These are phyloP conservation scores for Automeris io DNA, from an alignment of 2,888 invertebrate genomes.

Conservation along the genomic window DNA sequence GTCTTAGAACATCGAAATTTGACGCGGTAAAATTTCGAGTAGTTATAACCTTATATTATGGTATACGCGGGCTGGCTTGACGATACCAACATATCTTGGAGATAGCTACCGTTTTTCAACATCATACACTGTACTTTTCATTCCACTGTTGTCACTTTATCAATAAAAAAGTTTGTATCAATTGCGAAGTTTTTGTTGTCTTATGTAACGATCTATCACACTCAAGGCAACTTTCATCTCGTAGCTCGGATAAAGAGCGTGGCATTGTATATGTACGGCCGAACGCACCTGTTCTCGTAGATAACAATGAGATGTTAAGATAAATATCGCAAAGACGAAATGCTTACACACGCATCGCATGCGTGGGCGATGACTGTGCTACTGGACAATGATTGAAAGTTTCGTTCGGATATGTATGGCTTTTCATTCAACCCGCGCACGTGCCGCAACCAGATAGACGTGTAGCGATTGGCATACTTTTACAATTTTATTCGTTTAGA, in stretches of 20 bases:
- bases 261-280: slow-evolving; percentile 12
- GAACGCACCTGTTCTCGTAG: slow-evolving; percentile 41
- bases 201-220: too few relatives aligned
- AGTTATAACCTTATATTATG: too few relatives aligned
- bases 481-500: slow-evolving; percentile 1
- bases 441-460: neutral
- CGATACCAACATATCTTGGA: too few relatives aligned
- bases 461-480: slow-evolving; percentile 1
- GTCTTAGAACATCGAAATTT: too few relatives aligned
- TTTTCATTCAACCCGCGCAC: slow-evolving; percentile 3
- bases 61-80: too few relatives aligned
- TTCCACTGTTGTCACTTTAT: too few relatives aligned
- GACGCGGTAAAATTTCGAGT: too few relatives aligned
- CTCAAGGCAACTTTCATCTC: slow-evolving; percentile 2
- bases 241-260: slow-evolving; percentile 4
- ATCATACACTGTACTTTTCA: too few relatives aligned
- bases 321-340: slow-evolving; percentile 49
- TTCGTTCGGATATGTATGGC: slow-evolving; percentile 43
- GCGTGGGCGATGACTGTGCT: slow-evolving; percentile 47
- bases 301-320: slow-evolving; percentile 45
- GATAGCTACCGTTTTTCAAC: too few relatives aligned
- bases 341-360: slow-evolving; percentile 30
- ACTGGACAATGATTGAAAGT: slow-evolving; percentile 54
- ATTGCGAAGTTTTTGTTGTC: too few relatives aligned
- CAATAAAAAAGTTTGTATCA: too few relatives aligned